These are phyloP conservation scores for Alligator sinensis DNA, from an alignment of 2,113 vertebrate genomes.

Conservation along the genomic window DNA sequence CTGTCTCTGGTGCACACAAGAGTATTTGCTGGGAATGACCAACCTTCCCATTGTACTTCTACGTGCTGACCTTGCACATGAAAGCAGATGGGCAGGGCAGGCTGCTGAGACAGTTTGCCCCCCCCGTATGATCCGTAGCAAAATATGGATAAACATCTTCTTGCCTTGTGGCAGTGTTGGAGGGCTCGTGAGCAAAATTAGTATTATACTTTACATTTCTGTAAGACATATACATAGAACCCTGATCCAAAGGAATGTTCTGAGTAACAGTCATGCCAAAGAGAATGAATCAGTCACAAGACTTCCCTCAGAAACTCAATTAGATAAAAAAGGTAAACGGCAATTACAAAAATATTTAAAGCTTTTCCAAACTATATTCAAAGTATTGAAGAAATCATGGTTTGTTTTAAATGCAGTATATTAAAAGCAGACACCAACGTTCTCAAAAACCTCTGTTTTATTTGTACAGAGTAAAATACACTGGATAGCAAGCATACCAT, in stretches of 20 bases:
- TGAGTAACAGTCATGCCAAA: background rate
- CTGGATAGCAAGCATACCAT: conserved; percentile 58
- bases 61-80: no score
- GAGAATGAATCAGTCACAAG: background rate
- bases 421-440: conserved; percentile 32
- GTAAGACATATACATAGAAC: background rate
- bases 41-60: no score
- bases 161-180: background rate
- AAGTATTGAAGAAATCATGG: background rate
- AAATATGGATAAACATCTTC: background rate
- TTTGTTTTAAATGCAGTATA: background rate
- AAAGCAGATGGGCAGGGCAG: no score
- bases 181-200: background rate
- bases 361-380: background rate
- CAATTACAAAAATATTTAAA: background rate
- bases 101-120: no score
- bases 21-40: no score
- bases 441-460: conserved; percentile 84
- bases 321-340: background rate
- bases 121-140: no score
- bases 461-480: conserved; percentile 83
- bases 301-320: background rate
- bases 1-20: no score
- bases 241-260: background rate
- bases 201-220: background rate